Percentiles rank a stretch among this genome's conserved stretches.
Evolutionary conservation across 2,888 invertebrate genomes (phyloP).

Genomic region (Ellobium chinense): DNA sequence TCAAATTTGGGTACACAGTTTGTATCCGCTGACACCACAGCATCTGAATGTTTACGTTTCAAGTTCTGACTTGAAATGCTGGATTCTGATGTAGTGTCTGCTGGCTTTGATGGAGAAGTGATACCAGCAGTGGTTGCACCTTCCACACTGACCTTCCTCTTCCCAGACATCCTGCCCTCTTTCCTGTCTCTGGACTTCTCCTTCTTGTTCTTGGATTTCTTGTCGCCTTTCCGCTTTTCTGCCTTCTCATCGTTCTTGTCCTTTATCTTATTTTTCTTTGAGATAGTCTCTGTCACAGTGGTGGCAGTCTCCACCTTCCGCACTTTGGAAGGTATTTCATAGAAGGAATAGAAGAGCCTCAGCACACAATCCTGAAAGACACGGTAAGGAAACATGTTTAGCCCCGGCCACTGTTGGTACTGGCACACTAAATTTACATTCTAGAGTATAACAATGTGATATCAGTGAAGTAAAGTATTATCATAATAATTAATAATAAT

Average conservation of each 20-base stretch:
- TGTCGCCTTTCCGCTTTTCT: slow-evolving; percentile 14
- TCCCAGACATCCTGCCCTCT: slow-evolving; percentile 14
- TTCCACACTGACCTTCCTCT: slow-evolving; percentile 11
- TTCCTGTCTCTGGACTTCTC: slow-evolving; percentile 23
- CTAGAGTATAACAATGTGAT: too few species aligned
- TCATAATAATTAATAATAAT: too few species aligned
- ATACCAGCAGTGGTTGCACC: neutral
- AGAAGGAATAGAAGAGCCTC: slow-evolving; percentile 82
- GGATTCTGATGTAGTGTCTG: neutral
- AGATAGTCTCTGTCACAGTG: slow-evolving; percentile 26
- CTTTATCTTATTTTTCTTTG: slow-evolving; percentile 15
- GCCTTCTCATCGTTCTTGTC: slow-evolving; percentile 4
- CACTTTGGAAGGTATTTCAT: slow-evolving; percentile 62
- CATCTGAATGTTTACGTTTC: neutral
- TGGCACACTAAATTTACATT: too few species aligned
- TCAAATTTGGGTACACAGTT: too few species aligned
- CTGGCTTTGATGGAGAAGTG: neutral
- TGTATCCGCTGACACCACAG: neutral
- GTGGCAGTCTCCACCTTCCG: slow-evolving; percentile 41
- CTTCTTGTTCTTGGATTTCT: slow-evolving; percentile 27
- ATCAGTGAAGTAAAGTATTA: too few species aligned
- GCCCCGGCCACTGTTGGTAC: too few species aligned
- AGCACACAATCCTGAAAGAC: slow-evolving; percentile 83
- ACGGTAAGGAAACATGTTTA: too few species aligned
- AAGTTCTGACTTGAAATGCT: neutral